A percentile compares a stretch with the other conserved stretches of the same genome.
Evolutionary conservation across 1,140 invertebrate species (phyloP).

Genomic region (Megalopta genalis): DNA sequence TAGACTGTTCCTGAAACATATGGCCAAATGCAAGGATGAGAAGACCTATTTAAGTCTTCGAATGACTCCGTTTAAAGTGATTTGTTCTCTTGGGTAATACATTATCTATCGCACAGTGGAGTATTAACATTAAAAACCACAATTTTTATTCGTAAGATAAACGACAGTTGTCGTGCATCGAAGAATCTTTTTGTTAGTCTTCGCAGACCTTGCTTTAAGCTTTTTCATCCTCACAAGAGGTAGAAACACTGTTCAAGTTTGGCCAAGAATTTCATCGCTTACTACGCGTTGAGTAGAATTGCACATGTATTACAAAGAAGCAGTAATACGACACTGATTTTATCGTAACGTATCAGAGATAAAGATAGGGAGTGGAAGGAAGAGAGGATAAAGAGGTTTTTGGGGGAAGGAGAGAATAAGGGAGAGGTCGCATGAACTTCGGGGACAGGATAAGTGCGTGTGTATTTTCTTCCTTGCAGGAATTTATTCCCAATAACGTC

Average conservation of each 20-base stretch:
- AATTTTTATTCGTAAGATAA: too few species aligned
- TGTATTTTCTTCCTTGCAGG: slow-evolving; percentile 29
- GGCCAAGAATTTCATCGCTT: slow-evolving; percentile 41
- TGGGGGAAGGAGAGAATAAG: slow-evolving; percentile 26
- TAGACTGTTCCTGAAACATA: slow-evolving; percentile 17
- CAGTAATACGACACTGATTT: slow-evolving; percentile 75
- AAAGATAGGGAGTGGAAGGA: slow-evolving; percentile 59
- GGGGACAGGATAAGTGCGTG: slow-evolving; percentile 41
- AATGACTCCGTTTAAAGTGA: background rate
- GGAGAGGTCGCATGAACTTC: slow-evolving; percentile 41
- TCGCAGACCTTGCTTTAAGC: background rate
- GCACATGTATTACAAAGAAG: slow-evolving; percentile 73
- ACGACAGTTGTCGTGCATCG: too few species aligned
- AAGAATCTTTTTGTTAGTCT: background rate
- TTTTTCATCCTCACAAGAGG: background rate
- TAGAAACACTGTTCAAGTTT: background rate
- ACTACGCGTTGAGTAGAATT: slow-evolving; percentile 71
- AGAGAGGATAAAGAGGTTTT: slow-evolving; percentile 52
- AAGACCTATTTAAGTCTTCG: background rate
- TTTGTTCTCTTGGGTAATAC: background rate
- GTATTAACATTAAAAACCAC: too few species aligned
- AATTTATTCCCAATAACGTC: slow-evolving; percentile 30
- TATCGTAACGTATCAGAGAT: slow-evolving; percentile 67
- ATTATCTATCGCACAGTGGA: background rate
- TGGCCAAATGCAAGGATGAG: slow-evolving; percentile 11